A percentile compares a stretch with the other conserved stretches of the same genome.
Conservation (phyloP, 2,113 vertebrate species). For the Romanogobio albipinnatus region DNA sequence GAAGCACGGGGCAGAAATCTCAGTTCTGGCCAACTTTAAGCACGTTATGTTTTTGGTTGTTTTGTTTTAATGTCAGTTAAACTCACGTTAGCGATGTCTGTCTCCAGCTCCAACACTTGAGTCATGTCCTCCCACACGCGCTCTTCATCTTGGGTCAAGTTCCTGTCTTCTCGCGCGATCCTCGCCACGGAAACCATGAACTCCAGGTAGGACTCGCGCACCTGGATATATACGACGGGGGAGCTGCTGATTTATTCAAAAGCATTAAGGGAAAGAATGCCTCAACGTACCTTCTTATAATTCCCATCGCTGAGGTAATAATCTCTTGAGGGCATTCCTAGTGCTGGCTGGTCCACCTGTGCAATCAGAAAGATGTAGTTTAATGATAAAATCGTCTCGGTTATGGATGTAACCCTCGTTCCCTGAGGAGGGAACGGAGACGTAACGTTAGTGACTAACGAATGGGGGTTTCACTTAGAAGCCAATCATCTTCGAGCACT, state of each 20-base stretch:
- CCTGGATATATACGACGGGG: conserved; percentile 70
- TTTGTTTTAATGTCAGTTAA: conserved; percentile 13
- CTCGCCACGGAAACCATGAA: conserved; percentile 89
- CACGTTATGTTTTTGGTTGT: conserved; percentile 7
- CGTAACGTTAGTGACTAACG: too few relatives aligned
- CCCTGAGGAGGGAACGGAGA: too few relatives aligned
- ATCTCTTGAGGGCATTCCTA: conserved; percentile 95
- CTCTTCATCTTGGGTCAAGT: conserved; percentile 78
- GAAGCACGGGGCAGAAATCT: conserved; percentile 23
- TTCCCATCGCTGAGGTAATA: conserved; percentile 89
- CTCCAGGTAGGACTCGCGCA: conserved; percentile 90
- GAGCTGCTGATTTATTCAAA: not conserved
- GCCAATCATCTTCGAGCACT: too few relatives aligned
- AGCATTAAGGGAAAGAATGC: not conserved
- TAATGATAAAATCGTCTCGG: not conserved
- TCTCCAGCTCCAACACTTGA: conserved; percentile 90
- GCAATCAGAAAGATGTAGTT: not conserved
- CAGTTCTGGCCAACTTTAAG: not conserved
- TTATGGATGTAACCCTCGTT: too few relatives aligned
- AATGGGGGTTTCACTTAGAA: too few relatives aligned
- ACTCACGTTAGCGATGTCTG: conserved; percentile 91
- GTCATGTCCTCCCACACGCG: conserved; percentile 86
- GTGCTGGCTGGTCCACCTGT: conserved; percentile 92
- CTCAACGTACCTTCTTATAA: conserved; percentile 80
- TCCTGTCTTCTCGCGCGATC: conserved; percentile 87